phyloP scores from a whole-genome alignment of 2,113 vertebrate genomes.

The Rhinoderma darwinii region DNA sequence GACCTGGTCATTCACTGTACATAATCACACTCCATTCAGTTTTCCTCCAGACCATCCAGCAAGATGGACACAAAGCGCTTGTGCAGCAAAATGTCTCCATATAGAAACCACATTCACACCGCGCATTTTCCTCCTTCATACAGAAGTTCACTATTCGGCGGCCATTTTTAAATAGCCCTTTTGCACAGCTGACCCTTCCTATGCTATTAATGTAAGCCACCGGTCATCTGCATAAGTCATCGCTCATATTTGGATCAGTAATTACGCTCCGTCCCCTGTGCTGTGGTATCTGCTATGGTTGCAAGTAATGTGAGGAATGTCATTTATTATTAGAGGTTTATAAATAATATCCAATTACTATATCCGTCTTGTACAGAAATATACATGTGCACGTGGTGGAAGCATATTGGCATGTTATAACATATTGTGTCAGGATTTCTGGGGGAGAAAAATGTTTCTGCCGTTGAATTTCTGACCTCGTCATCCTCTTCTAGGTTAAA shows the following conservation, averaged over 20 bases:
- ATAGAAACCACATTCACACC: constrained; percentile 17
- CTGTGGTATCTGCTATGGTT: neutral
- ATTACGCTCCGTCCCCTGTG: neutral
- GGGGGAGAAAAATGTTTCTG: neutral
- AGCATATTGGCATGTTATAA: neutral
- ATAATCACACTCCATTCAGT: too few relatives aligned
- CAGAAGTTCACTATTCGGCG: neutral
- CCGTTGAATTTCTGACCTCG: neutral
- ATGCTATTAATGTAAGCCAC: neutral
- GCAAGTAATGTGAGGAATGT: constrained; percentile 37
- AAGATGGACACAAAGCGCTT: neutral
- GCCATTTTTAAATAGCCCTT: neutral
- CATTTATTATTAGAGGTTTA: constrained; percentile 44
- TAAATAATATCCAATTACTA: constrained; percentile 47
- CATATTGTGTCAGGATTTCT: neutral
- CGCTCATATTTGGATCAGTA: neutral
- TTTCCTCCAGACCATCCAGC: neutral
- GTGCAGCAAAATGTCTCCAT: neutral
- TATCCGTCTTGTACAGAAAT: neutral
- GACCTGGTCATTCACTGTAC: too few relatives aligned
- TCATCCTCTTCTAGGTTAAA: too few relatives aligned
- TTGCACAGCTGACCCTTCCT: neutral
- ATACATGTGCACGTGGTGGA: neutral
- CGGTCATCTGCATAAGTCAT: neutral
- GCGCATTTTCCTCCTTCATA: neutral